Evolutionary conservation across 2,113 vertebrate species (phyloP), one percentile per base, ranked within the genome.

Genomic region (Bagarius yarrelli): DNA sequence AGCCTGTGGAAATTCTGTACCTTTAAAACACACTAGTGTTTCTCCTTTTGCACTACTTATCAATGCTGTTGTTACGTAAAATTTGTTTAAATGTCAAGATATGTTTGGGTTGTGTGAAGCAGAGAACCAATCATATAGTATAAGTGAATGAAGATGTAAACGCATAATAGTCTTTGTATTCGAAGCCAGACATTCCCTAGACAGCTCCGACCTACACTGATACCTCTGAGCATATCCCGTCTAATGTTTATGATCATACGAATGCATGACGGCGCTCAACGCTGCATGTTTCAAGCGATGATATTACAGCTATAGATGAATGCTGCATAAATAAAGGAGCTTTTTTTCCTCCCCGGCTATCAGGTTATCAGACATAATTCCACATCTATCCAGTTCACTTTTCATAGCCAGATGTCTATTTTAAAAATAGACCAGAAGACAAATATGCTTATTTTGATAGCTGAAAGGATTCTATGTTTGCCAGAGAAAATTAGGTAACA

Each of bases 1-100:
- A 78, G 76, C 76, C 76, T 78, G 30, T 78, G 60, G 47, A 78
- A 78, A 44, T 66, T 66, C 19, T 52, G 19, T 66, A 23, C 61
- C 27, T 55, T 53, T 52, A 27, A 30, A 47, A 79, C 80, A 21
- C 27, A 73, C 18, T 4, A 14, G 53, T 11, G 67, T 50, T 52
- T 52, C 69, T 50, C 11, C 69, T 72, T 72, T 47, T 72, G 18
- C 44, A 21, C 47, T 32, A 72, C 11, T 53, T 72, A 53, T 55
- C 25, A 72, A 27, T 53, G 50, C 50, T 55, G 50, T 73, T 11
- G 2, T 32, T 34, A 55, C 50, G 23, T 18, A 13, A 55, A 55
- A 16, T 1, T 19, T 52, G 4, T 30, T 19, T 1, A 21, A 72
- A 72, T 13, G 25, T 72, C 44, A 71, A 18, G 50, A 72, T 30